Evolutionary conservation across 2,888 invertebrate genomes (phyloP).

Genomic region (Platycheirus albimanus): DNA sequence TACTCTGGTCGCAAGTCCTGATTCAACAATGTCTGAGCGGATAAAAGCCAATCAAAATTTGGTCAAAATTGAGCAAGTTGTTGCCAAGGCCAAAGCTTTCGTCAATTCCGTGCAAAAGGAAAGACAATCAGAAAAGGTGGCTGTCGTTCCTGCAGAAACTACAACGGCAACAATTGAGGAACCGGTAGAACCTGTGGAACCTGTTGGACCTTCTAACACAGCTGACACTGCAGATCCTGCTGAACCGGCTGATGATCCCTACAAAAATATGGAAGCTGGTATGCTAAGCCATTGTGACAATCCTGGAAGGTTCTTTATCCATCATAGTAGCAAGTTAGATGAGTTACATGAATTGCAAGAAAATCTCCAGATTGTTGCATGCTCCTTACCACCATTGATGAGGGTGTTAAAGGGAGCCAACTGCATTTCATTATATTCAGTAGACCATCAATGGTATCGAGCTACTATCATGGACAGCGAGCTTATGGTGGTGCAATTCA

Average conservation of each 20-base stretch:
- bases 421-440: slow-evolving; percentile 91
- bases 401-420: slow-evolving; percentile 84
- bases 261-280: slow-evolving; percentile 82
- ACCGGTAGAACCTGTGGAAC: not conserved
- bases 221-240: not conserved
- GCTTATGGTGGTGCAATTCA: slow-evolving; percentile 89
- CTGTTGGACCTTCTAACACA: too few species aligned
- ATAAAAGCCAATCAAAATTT: slow-evolving; percentile 36
- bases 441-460: slow-evolving; percentile 95
- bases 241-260: slow-evolving; percentile 77
- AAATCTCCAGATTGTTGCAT: slow-evolving; percentile 85
- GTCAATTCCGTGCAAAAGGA: slow-evolving; percentile 59
- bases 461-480: slow-evolving; percentile 93
- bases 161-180: not conserved
- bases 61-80: slow-evolving; percentile 38
- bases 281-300: slow-evolving; percentile 89
- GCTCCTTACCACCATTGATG: slow-evolving; percentile 84
- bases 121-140: slow-evolving; percentile 53
- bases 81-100: slow-evolving; percentile 35
- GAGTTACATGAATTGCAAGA: slow-evolving; percentile 86
- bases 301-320: slow-evolving; percentile 90
- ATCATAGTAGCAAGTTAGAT: slow-evolving; percentile 85
- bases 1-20: not conserved
- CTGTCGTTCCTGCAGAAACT: slow-evolving; percentile 1
- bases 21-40: slow-evolving; percentile 36